Percentiles rank a stretch among this genome's conserved stretches.
Conservation (phyloP, 2,888 invertebrate genomes). For the Nemotelus pantherinus region DNA sequence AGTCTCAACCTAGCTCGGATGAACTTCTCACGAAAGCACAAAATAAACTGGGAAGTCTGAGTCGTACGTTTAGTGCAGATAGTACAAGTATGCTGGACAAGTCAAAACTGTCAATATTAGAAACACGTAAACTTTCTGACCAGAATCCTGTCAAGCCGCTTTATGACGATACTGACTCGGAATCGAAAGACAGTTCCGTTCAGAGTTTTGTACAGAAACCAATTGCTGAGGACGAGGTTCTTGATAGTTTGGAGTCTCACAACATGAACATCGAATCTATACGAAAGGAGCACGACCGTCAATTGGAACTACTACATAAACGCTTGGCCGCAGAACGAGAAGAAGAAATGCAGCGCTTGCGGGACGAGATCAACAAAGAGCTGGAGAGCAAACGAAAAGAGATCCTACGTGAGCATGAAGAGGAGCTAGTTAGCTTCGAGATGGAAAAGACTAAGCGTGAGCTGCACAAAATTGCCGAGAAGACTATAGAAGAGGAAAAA, state of each 20-base stretch:
- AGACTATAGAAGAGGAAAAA: conserved; percentile 54
- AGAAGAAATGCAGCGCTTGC: conserved; percentile 65
- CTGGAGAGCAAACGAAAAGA: conserved; percentile 64
- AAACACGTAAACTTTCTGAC: conserved; percentile 57
- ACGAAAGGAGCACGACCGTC: conserved; percentile 57
- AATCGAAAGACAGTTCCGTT: conserved; percentile 62
- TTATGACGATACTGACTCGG: conserved; percentile 64
- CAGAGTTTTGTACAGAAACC: conserved; percentile 62
- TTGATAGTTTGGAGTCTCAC: conserved; percentile 64
- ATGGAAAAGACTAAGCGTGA: conserved; percentile 55
- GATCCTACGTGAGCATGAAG: conserved; percentile 59
- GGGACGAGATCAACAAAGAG: conserved; percentile 67
- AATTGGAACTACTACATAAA: conserved; percentile 66
- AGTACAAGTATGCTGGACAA: conserved; percentile 33
- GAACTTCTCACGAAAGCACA: conserved; percentile 41
- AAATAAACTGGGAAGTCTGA: conserved; percentile 31
- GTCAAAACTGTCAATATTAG: conserved; percentile 53
- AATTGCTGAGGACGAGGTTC: conserved; percentile 56
- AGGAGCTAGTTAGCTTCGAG: conserved; percentile 59
- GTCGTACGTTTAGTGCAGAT: conserved; percentile 54
- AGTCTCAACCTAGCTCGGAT: conserved; percentile 44
- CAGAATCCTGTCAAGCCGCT: conserved; percentile 56
- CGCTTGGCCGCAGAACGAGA: conserved; percentile 65
- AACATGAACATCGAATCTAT: conserved; percentile 62
- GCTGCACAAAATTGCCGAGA: conserved; percentile 47